Base-by-base conservation (phyloP, 2,797 vertebrate species). In the Sarcoramphus papa region DNA sequence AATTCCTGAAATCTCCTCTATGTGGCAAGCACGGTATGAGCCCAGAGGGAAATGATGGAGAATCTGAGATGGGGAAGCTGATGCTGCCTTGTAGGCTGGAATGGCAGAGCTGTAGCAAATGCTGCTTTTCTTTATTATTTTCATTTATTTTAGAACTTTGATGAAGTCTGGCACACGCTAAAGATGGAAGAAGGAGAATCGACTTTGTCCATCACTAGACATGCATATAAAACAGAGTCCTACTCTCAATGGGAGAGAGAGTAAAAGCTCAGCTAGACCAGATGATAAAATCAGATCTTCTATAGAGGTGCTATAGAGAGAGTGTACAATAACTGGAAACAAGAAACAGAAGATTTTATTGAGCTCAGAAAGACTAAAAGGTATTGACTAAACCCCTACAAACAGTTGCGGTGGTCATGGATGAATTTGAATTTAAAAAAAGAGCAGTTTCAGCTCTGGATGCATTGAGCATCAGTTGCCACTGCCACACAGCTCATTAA, bases 1-100 rank as follows among this genome's bases (percentile, higher is more conserved):
- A 92, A 94, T 53, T 92, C 85, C 90, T 91, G 85, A 92, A 95
- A 92, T 73, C 80, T 67, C 78, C 70, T 81, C 85, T 62, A 28
- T 80, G 69, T 75, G 92, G 89, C 65, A 75, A 96, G 79, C 62
- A 57, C 9, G 18, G 53, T 85, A 73, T 54, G 69, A 94, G 67
- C 33, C 84, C 54, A 70, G 63, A 82, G 82, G 95, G 81, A 88
- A 94, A 57, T 27, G 47, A 88, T 0, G 1, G 35, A 74, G 76
- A 88, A 84, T 35, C 25, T 4, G 40, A 87, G 70, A 67, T 13
- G 17, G 31, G 43, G 63, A 94, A 94, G 63, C 35, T 89, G 68
- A 91, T 72, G 57, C 89, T 87, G 84, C 23, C 60, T 92, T 6
- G 2, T 13, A 62, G 59, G 62, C 41, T 91, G 56, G 37, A 93